A percentile compares a stretch with the other conserved stretches of the same genome.
Evolutionary conservation across 2,113 vertebrate genomes (phyloP).

Genomic region (Origma solitaria): DNA sequence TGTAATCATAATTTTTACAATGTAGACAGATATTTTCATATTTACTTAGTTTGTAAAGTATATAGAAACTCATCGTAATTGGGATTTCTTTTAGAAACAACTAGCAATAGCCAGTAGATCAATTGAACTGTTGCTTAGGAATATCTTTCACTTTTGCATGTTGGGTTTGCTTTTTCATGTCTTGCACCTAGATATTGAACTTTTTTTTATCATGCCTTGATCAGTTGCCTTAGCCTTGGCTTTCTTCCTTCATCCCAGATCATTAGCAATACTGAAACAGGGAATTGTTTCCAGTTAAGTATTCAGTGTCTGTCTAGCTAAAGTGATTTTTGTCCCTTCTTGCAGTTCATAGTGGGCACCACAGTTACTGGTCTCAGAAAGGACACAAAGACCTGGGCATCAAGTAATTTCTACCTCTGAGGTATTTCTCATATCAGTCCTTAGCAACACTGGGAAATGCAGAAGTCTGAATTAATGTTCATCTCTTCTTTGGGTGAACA

Average conservation of each 20-base stretch:
- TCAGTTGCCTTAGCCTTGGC: not conserved
- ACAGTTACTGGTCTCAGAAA: not conserved
- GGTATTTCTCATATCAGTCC: not conserved
- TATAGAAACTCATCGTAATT: not conserved
- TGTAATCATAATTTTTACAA: not conserved
- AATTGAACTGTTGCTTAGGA: fast-evolving
- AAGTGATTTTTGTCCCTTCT: not conserved
- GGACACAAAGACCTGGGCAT: not conserved
- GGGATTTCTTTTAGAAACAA: not conserved
- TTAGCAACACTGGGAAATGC: not conserved
- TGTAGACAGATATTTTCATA: not conserved
- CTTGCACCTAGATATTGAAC: not conserved
- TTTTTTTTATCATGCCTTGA: not conserved
- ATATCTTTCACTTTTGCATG: not conserved
- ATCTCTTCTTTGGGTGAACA: not conserved
- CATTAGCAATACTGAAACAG: not conserved
- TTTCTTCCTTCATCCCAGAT: not conserved
- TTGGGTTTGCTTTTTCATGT: not conserved
- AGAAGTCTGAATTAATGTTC: not conserved
- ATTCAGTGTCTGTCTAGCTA: not conserved
- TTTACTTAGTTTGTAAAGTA: not conserved
- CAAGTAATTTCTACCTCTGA: not conserved
- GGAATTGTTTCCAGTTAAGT: not conserved
- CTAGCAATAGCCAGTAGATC: not conserved
- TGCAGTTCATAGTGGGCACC: not conserved